Base-by-base conservation (phyloP, 1,140 invertebrate species). In the Colletes gigas region DNA sequence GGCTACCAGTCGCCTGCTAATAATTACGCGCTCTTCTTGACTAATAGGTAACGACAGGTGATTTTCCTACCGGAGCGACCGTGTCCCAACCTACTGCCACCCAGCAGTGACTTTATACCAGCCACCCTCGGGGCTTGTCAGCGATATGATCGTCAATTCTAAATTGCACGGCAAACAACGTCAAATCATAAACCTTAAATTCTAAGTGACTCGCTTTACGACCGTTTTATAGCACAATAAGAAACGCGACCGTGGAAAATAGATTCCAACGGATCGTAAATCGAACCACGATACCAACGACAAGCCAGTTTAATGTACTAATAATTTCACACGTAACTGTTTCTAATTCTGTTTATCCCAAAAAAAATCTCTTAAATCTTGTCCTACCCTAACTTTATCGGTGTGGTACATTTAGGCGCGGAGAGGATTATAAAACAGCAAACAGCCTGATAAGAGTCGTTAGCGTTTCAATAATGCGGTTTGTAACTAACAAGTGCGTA, bases 11-110 rank as follows among this genome's bases (percentile, higher is more conserved):
- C 73, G 19, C 54, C 21, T 57, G 55, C 21, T 83, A 72, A 83
- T 78, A 83, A 83, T 83, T 78, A 83, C 63, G 55, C 78, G 75
- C 54, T 78, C 44, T 15, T 68, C 74, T 83, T 78, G 82, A 83
- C 81, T 83, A 83, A 83, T 82, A 78, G 74, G 62, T 52, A 78
- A 78, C 74, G 82, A 83, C 68, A 83, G 81, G 59, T 65, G 78
- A 83, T 83, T 73, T 67, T 68, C 63, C 21, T 62, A 50, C 50
- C 55, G 65, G 30, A 30, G 44, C 39, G 15, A n/a, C 65, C 15
- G 14, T 15, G 44, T 60, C 66, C 72, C 79, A 30, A 66, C 30
- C 30, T 2, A 15, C 19, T 3, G 15, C 19, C 47, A 17, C 39
- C 68, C 54, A 12, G 8, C 59, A 12, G 67, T 60, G 57, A 47